These are phyloP conservation scores for Drosophila auraria DNA, from an alignment of 1,140 invertebrate genomes.

Conservation along the genomic window DNA sequence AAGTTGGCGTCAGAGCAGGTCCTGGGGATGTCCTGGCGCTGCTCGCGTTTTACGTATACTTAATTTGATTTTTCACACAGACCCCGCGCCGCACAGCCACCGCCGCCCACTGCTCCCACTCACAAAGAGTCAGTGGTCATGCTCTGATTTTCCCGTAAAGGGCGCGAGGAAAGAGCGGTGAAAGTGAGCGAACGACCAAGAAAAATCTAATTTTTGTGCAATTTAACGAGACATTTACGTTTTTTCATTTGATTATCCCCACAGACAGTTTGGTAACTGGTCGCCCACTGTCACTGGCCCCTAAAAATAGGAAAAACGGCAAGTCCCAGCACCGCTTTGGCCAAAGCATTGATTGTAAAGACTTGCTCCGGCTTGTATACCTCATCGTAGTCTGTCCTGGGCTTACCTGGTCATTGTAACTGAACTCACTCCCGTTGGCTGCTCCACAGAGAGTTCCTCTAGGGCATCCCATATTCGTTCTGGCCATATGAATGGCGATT, in stretches of 20 bases:
- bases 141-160: conserved; percentile 73
- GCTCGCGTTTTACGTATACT: conserved; percentile 81
- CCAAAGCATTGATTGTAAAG: conserved; percentile 71
- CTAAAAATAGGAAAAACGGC: background rate
- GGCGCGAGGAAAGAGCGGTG: conserved; percentile 1
- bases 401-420: conserved; percentile 72
- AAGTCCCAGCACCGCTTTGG: conserved; percentile 12
- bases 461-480: conserved; percentile 14
- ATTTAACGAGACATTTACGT: conserved; percentile 85
- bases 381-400: conserved; percentile 26
- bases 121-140: conserved; percentile 70
- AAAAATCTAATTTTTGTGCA: conserved; percentile 84
- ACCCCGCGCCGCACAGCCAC: conserved; percentile 3
- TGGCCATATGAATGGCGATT: background rate
- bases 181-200: conserved; percentile 29
- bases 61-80: conserved; percentile 83
- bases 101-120: conserved; percentile 12
- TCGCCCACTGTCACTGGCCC: conserved; percentile 13
- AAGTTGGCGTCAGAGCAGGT: conserved; percentile 20
- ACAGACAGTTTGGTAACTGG: conserved; percentile 76
- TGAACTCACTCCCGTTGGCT: background rate
- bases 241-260: conserved; percentile 84
- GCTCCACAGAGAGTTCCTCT: background rate
- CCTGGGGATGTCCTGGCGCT: conserved; percentile 46
- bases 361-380: conserved; percentile 35